Evolutionary conservation across 2,888 invertebrate genomes (phyloP).

Genomic region (Perithous albicinctus): DNA sequence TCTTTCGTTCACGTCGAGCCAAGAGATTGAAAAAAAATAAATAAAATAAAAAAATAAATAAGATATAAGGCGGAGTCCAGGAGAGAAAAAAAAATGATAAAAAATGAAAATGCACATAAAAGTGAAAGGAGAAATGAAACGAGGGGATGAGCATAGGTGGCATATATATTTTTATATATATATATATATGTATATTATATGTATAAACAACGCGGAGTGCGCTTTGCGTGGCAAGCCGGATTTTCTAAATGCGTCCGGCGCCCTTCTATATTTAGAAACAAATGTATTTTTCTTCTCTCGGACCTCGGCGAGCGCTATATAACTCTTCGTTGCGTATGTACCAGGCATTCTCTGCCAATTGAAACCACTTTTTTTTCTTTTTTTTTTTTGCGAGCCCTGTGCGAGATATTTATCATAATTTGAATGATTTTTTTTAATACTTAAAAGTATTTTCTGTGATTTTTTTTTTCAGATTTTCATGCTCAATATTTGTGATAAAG

Average conservation of each 20-base stretch:
- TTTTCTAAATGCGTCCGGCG: slow-evolving; percentile 79
- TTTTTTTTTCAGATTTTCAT: too few relatives aligned
- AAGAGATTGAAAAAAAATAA: neutral
- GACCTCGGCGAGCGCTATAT: slow-evolving; percentile 36
- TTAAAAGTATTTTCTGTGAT: too few relatives aligned
- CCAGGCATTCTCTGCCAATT: neutral
- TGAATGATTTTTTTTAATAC: too few relatives aligned
- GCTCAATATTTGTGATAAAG: too few relatives aligned
- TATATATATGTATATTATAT: too few relatives aligned
- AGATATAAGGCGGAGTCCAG: neutral
- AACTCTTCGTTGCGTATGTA: slow-evolving; percentile 9
- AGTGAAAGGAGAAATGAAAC: slow-evolving; percentile 55
- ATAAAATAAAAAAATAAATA: neutral
- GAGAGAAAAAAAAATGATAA: slow-evolving; percentile 1
- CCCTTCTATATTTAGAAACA: slow-evolving; percentile 77
- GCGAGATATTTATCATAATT: too few relatives aligned
- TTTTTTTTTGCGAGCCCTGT: too few relatives aligned
- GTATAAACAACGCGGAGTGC: slow-evolving; percentile 23
- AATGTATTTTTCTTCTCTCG: slow-evolving; percentile 72
- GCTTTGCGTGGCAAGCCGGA: slow-evolving; percentile 68
- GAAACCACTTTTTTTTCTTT: too few relatives aligned
- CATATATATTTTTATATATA: slow-evolving; percentile 2
- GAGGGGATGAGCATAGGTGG: slow-evolving; percentile 14
- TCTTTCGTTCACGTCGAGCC: neutral
- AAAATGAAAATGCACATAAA: slow-evolving; percentile 50